Conservation (phyloP, 2,888 invertebrate genomes). For the Eilema sororculum region DNA sequence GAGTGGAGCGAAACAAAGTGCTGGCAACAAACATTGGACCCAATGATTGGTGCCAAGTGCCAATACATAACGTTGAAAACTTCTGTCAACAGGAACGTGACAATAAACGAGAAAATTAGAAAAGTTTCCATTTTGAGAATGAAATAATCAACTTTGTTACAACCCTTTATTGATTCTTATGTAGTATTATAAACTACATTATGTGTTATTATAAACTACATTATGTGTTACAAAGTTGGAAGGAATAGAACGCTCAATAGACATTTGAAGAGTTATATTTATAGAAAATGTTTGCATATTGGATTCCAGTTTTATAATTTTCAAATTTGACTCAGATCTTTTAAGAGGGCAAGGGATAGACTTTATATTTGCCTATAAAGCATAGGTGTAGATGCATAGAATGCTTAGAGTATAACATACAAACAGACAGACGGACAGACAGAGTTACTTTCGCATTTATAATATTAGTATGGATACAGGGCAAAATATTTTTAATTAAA, state of each 20-base stretch:
- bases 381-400: no score
- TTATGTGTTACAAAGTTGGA: neutral
- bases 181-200: slow-evolving; percentile 4
- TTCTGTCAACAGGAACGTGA: slow-evolving; percentile 52
- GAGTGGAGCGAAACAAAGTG: neutral
- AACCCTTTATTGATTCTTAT: slow-evolving; percentile 28
- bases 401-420: no score
- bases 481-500: slow-evolving; percentile 5
- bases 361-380: no score
- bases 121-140: slow-evolving; percentile 70
- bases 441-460: no score
- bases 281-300: neutral
- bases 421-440: no score
- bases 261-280: neutral
- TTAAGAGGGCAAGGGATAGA: no score
- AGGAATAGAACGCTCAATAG: neutral
- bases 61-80: slow-evolving; percentile 44
- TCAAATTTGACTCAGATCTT: neutral
- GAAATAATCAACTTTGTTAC: slow-evolving; percentile 60
- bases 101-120: slow-evolving; percentile 69
- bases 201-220: neutral
- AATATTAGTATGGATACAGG: neutral
- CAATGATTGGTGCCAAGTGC: neutral
- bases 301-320: neutral
- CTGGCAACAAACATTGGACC: neutral